These are phyloP conservation scores for Calyptomena viridis DNA, from an alignment of 2,113 vertebrate species.

Conservation along the genomic window DNA sequence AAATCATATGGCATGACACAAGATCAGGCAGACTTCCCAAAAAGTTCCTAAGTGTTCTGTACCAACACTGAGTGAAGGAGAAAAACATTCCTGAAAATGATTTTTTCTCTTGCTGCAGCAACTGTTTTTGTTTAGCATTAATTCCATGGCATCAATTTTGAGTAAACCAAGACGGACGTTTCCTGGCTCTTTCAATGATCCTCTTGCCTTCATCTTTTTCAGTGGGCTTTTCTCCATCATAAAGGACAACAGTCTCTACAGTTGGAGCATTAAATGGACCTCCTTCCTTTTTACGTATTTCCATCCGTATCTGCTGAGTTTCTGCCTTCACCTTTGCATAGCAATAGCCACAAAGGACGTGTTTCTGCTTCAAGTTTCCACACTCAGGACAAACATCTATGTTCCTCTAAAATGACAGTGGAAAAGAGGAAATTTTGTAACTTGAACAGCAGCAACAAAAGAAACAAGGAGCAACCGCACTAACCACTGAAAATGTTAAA, in stretches of 20 bases:
- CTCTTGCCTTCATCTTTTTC: conserved; percentile 82
- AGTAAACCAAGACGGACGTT: conserved; percentile 90
- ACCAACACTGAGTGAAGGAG: not conserved
- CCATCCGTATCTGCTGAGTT: conserved; percentile 77
- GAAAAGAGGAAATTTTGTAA: not conserved
- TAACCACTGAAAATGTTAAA: not conserved
- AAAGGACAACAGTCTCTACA: conserved; percentile 85
- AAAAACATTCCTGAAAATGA: not conserved
- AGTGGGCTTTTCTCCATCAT: conserved; percentile 80
- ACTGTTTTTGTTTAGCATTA: not conserved
- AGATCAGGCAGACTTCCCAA: not conserved
- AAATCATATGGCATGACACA: not conserved
- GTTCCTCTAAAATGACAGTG: conserved; percentile 77
- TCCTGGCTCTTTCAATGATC: conserved; percentile 85
- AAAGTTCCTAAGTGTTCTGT: not conserved
- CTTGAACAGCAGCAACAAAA: not conserved
- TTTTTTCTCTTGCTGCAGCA: not conserved
- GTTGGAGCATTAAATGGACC: conserved; percentile 80
- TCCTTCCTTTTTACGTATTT: conserved; percentile 84
- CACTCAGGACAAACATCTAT: conserved; percentile 90
- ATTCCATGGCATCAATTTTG: conserved; percentile 56
- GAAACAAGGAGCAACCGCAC: not conserved
- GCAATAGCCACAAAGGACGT: conserved; percentile 89
- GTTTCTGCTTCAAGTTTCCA: conserved; percentile 92
- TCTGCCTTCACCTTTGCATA: conserved; percentile 86